Conservation (phyloP, 1,140 invertebrate genomes). For the Cydia pomonella region DNA sequence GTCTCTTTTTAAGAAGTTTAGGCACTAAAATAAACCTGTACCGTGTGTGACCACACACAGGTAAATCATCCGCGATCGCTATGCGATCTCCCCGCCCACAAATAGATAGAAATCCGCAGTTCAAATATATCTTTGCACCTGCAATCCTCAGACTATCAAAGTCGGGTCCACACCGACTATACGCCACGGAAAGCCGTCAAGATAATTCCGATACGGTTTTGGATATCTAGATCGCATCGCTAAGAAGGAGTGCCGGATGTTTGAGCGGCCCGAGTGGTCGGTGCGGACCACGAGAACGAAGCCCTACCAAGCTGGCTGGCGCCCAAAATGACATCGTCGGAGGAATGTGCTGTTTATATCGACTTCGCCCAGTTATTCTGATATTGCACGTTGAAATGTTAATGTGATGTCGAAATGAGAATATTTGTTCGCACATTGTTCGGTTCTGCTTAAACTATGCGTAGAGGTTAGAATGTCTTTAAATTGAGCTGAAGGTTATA, state of each 20-base stretch:
- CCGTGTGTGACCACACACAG: slow-evolving; percentile 8
- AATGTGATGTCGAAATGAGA: slow-evolving; percentile 54
- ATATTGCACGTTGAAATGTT: slow-evolving; percentile 53
- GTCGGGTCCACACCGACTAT: not conserved
- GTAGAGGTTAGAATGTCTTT: slow-evolving; percentile 1
- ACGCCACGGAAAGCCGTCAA: not conserved
- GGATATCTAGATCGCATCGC: not conserved
- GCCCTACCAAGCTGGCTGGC: slow-evolving; percentile 46
- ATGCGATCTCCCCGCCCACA: slow-evolving; percentile 18
- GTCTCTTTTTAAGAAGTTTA: too few species aligned
- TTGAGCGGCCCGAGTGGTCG: not conserved
- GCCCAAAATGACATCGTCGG: slow-evolving; percentile 56
- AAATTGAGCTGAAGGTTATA: too few species aligned
- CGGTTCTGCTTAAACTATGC: slow-evolving; percentile 26
- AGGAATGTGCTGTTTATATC: slow-evolving; percentile 58
- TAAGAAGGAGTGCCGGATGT: not conserved
- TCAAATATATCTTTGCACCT: slow-evolving; percentile 30
- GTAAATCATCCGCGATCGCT: slow-evolving; percentile 13
- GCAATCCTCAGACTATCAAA: slow-evolving; percentile 2
- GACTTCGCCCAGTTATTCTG: slow-evolving; percentile 49
- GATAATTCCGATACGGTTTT: not conserved
- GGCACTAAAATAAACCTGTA: not conserved
- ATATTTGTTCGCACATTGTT: slow-evolving; percentile 20
- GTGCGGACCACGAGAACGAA: not conserved
- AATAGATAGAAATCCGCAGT: slow-evolving; percentile 28